Conservation (phyloP, 2,113 vertebrate genomes). For the Malurus cyaneus region DNA sequence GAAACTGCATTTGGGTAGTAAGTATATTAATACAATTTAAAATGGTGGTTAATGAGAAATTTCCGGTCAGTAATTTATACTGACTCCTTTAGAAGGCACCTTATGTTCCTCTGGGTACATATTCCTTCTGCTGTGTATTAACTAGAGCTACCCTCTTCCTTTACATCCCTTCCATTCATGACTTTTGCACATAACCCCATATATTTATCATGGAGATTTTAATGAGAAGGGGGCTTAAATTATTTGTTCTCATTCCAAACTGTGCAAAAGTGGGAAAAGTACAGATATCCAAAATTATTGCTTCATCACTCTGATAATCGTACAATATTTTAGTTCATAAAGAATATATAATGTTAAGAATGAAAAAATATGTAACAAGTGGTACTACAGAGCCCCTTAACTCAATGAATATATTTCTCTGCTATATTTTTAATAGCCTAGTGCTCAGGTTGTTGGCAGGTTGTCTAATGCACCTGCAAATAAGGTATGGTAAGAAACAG, state of each 20-base stretch:
- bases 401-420: not conserved
- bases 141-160: not conserved
- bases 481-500: not conserved
- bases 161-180: not conserved
- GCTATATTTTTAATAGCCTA: not conserved
- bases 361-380: not conserved
- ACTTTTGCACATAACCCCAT: not conserved
- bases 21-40: not conserved
- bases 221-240: not conserved
- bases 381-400: not conserved
- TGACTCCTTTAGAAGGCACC: not conserved
- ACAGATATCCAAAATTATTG: not conserved
- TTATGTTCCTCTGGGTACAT: not conserved
- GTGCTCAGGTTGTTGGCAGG: not conserved
- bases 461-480: not conserved
- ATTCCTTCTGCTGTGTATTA: not conserved
- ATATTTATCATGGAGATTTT: not conserved
- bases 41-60: not conserved
- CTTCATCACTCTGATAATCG: not conserved
- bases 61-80: not conserved
- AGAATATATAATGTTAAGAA: not conserved
- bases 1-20: not conserved
- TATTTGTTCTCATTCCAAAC: not conserved
- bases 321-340: not conserved
- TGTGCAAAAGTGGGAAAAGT: not conserved